Evolutionary conservation across 2,113 vertebrate species (phyloP), one percentile per base, ranked within the genome.

Genomic region (Gymnobelideus leadbeateri): DNA sequence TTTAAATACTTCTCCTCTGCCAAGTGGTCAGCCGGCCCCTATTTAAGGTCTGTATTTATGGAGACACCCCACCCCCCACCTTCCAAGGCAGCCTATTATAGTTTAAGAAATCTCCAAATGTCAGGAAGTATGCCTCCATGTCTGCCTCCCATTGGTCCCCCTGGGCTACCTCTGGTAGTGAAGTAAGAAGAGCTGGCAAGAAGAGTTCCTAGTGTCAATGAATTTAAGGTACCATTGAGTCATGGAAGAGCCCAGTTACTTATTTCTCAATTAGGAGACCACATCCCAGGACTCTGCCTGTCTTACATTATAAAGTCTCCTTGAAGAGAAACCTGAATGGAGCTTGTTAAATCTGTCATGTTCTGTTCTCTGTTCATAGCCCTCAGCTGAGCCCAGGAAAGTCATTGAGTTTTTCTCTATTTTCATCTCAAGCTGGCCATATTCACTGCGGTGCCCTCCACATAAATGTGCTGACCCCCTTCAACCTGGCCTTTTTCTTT

Each of bases 301-400:
- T 96, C 94, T 92, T 68, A 95, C 94, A 94, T 95, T 84, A 94
- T 91, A 93, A 97, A 91, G 91, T 96, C 93, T 96, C 53, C 92
- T 91, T 89, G 61, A 96, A 93, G 77, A 49, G 90, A 84, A 57
- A 95, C 0, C 23, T 91, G 46, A 91, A 55, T 96, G 49, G 3
- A 0, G 51, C 92, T 95, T 52, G 68, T 89, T 95, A 49, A 96
- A 92, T 92, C 97, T 96, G 11, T 95, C 97, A 95, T 96, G 90
- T 52, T 93, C 94, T n/a, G 68, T n/a, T 84, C 37, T 84, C 14
- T 84, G 68, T 84, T 84, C n/a, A 84, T n/a, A 84, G 68, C 14
- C 68, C 31, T 84, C 37, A 31, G 68, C n/a, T 1, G 7, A 84
- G n/a, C 37, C 68, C 16, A 84, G 68, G 16, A 84, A 84, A 84